Evolutionary conservation across 92 coral and sea anemone genomes (phyloP).

Genomic region (Hydrozoanthus gracilis): DNA sequence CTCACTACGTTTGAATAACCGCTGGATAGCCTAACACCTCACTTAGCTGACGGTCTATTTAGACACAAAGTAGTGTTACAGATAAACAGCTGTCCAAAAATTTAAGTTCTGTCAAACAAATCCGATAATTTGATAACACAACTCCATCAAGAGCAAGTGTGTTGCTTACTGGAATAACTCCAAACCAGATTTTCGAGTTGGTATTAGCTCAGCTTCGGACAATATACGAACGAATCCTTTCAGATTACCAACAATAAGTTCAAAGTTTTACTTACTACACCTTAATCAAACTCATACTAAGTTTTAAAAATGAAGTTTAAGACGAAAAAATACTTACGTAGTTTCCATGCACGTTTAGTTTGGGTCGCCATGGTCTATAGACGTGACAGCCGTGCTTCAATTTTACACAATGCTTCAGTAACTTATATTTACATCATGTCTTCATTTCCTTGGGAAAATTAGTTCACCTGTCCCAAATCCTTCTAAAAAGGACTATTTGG

Average conservation of each 20-base stretch:
- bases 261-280: neutral
- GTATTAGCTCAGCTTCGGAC: neutral
- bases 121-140: neutral
- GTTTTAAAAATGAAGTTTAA: neutral
- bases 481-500: constrained; percentile 13
- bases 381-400: constrained; percentile 6
- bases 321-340: constrained; percentile 73
- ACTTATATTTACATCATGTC: constrained; percentile 19
- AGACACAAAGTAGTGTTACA: neutral
- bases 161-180: neutral
- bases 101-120: neutral
- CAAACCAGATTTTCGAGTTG: neutral
- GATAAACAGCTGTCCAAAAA: neutral
- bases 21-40: neutral
- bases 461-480: constrained; percentile 14
- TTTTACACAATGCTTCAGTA: neutral
- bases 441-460: constrained; percentile 21
- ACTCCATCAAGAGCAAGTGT: neutral
- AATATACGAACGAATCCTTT: neutral
- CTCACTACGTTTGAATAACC: neutral
- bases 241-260: neutral
- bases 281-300: neutral
- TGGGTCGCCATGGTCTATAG: constrained; percentile 72
- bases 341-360: constrained; percentile 87
- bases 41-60: neutral